phyloP scores from a whole-genome alignment of 2,113 vertebrate genomes.

The Plotosus lineatus region DNA sequence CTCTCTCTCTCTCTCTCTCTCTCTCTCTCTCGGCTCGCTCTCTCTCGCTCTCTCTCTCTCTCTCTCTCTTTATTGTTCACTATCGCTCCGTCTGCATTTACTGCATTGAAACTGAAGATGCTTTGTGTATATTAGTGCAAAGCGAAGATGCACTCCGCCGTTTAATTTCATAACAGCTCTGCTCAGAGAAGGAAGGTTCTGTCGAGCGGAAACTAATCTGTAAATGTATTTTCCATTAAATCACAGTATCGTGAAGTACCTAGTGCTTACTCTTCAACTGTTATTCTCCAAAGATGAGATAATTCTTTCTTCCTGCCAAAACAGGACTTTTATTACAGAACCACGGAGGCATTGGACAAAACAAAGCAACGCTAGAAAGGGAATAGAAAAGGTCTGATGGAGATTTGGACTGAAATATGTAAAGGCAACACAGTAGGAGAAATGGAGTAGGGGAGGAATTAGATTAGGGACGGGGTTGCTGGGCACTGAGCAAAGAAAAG shows the following conservation, averaged over 20 bases:
- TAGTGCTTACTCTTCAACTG: neutral
- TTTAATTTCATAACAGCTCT: conserved; percentile 9
- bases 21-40: neutral
- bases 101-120: neutral
- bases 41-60: neutral
- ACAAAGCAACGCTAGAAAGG: conserved; percentile 21
- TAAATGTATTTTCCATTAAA: conserved; percentile 24
- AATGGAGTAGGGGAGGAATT: conserved; percentile 31
- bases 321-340: conserved; percentile 5
- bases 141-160: neutral
- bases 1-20: neutral
- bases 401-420: conserved; percentile 17
- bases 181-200: neutral
- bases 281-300: neutral
- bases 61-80: neutral
- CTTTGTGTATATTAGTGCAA: neutral
- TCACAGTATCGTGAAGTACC: neutral
- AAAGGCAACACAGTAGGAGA: neutral
- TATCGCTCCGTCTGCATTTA: neutral
- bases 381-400: conserved; percentile 40
- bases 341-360: neutral
- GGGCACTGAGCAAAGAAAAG: conserved; percentile 9
- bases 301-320: neutral
- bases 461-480: conserved; percentile 41
- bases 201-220: neutral